A percentile compares a stretch with the other conserved stretches of the same genome.
These are phyloP conservation scores for Bos indicus DNA, from an alignment of 2,113 vertebrate species.

Conservation along the genomic window DNA sequence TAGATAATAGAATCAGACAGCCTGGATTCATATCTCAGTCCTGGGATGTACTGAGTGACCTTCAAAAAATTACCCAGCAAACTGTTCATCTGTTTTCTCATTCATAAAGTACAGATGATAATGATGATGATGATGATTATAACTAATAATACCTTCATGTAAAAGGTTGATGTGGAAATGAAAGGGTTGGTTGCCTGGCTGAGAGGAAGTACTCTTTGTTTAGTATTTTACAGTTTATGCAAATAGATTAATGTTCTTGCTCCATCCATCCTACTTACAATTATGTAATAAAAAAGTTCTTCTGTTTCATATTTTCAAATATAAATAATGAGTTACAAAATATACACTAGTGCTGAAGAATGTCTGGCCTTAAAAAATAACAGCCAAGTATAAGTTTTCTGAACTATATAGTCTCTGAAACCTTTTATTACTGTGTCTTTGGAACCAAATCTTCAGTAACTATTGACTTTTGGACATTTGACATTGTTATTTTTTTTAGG, in stretches of 20 bases:
- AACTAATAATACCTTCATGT: not conserved
- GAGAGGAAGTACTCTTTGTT: not conserved
- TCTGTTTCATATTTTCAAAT: not conserved
- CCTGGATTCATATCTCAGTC: not conserved
- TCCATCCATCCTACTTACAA: not conserved
- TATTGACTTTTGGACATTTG: not conserved
- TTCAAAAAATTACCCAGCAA: not conserved
- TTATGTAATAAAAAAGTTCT: not conserved
- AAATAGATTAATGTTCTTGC: not conserved
- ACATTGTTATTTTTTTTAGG: not conserved
- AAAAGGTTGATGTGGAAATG: not conserved
- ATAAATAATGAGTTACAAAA: not conserved
- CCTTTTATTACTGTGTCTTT: not conserved
- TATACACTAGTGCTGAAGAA: not conserved
- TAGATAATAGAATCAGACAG: not conserved
- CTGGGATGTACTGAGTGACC: not conserved
- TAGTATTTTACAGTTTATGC: not conserved
- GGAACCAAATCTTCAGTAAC: not conserved
- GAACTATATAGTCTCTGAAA: not conserved
- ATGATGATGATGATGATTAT: not conserved
- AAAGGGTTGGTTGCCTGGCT: not conserved
- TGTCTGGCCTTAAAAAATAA: not conserved
- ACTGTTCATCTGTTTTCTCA: not conserved
- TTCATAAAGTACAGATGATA: not conserved
- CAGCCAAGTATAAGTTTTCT: not conserved